Base-by-base conservation (phyloP, 2,797 vertebrate species). In the Tachyglossus aculeatus region DNA sequence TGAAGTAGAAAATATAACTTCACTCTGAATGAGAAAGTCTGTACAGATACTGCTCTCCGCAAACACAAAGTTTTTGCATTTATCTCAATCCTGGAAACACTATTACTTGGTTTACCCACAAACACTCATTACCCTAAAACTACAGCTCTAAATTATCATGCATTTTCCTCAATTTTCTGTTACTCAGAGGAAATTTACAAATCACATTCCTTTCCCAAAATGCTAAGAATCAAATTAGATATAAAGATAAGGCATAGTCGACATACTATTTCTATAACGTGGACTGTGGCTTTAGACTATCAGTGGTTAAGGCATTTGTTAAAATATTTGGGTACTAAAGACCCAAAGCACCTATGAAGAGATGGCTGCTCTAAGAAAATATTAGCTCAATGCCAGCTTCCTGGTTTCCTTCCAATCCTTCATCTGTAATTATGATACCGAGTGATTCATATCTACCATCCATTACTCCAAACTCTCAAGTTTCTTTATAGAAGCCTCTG, bases 391-490 rank as follows among this genome's bases (percentile, higher is more conserved):
- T n/a, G 32, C 50, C 71, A 74, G 19, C 7, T 37, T 59, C 29
- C 67, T 51, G 32, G n/a, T 18, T 36, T 43, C 51, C 25, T 74
- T 67, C 43, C 60, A 53, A 43, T 67, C 74, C 44, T 70, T 58
- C 31, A 78, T 37, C 22, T n/a, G n/a, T n/a, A n/a, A n/a, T n/a
- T n/a, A n/a, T n/a, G n/a, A n/a, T n/a, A n/a, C n/a, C n/a, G n/a
- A n/a, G n/a, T n/a, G n/a, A n/a, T n/a, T n/a, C n/a, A n/a, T n/a
- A n/a, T n/a, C n/a, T n/a, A n/a, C n/a, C n/a, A n/a, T n/a, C 62
- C 65, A 51, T 22, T 36, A 53, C 27, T 29, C 48, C 40, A 52
- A 60, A 24, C 52, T 54, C 52, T 54, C n/a, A n/a, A n/a, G n/a
- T n/a, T n/a, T n/a, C n/a, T n/a, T n/a, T n/a, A n/a, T n/a, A n/a